Percentiles rank a stretch among this genome's conserved stretches.
Evolutionary conservation across 2,797 vertebrate species (phyloP).

Genomic region (Mormyrops attenuatus): DNA sequence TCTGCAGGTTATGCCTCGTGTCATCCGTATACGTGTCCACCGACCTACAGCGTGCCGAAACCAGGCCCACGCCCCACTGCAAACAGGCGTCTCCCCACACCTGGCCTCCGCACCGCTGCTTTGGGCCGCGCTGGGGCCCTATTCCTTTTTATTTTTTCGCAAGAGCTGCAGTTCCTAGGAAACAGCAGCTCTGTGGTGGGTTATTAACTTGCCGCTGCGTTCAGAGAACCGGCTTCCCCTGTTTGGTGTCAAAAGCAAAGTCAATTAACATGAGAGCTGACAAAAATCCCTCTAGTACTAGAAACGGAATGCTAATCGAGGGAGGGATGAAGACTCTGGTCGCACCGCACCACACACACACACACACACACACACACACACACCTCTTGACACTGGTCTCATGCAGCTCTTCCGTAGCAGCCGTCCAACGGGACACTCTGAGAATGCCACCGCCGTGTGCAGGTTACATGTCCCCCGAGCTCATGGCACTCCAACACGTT

Average conservation of each 20-base stretch:
- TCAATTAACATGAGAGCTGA: slow-evolving; percentile 11
- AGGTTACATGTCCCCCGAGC: neutral
- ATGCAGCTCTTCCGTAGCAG: neutral
- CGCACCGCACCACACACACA: neutral
- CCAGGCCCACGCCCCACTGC: neutral
- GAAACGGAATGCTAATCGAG: neutral
- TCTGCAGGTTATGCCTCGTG: neutral
- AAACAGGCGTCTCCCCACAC: neutral
- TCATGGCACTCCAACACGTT: neutral
- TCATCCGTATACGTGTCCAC: neutral
- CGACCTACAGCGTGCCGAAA: neutral
- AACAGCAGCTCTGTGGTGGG: neutral
- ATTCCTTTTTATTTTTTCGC: neutral
- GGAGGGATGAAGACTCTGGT: neutral
- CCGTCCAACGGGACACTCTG: neutral
- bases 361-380: neutral
- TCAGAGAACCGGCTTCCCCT: neutral
- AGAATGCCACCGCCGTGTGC: neutral
- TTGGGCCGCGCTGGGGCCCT: neutral
- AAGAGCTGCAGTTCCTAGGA: neutral
- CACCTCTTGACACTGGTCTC: neutral
- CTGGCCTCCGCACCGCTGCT: neutral
- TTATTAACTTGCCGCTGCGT: neutral
- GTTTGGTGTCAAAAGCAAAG: slow-evolving; percentile 3
- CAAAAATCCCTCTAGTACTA: neutral